Conservation (phyloP, 2,888 invertebrate species). For the Cryptophagus acutangulus region DNA sequence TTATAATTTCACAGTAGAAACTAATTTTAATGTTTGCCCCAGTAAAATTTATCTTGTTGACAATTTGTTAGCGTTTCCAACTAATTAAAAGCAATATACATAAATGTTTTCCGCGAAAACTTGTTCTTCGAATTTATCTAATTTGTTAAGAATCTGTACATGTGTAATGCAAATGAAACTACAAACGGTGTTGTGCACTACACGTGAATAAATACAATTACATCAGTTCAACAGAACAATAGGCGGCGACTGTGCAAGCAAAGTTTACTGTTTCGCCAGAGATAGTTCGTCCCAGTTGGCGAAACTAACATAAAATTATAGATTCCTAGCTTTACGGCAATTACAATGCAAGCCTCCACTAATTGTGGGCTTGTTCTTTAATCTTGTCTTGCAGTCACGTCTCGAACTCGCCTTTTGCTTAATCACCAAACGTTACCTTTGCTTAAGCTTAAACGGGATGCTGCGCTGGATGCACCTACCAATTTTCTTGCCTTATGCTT, state of each 20-base stretch:
- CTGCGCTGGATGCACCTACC: too few relatives aligned
- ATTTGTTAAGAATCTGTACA: too few relatives aligned
- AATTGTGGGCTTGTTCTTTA: slow-evolving; percentile 43
- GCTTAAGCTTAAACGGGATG: too few relatives aligned
- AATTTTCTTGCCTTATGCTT: too few relatives aligned
- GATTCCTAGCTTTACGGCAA: slow-evolving; percentile 38
- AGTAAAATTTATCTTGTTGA: too few relatives aligned
- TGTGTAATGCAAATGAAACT: slow-evolving; percentile 15
- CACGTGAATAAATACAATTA: slow-evolving; percentile 21
- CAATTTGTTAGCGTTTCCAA: too few relatives aligned
- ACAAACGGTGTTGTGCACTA: slow-evolving; percentile 10
- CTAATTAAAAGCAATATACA: too few relatives aligned
- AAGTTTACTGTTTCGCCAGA: slow-evolving; percentile 15
- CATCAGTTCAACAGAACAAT: slow-evolving; percentile 14
- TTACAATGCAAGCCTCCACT: slow-evolving; percentile 40
- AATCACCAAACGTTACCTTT: slow-evolving; percentile 13
- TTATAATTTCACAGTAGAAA: too few relatives aligned
- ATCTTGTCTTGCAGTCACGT: slow-evolving; percentile 41
- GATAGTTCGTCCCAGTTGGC: slow-evolving; percentile 20
- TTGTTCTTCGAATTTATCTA: too few relatives aligned
- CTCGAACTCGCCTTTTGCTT: slow-evolving; percentile 15
- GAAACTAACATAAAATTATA: slow-evolving; percentile 41
- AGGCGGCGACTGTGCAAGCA: slow-evolving; percentile 12
- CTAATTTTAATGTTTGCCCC: too few relatives aligned
- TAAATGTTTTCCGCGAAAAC: too few relatives aligned